Evolutionary conservation across 2,888 invertebrate species (phyloP).

Genomic region (Meiosimyza platycephala): DNA sequence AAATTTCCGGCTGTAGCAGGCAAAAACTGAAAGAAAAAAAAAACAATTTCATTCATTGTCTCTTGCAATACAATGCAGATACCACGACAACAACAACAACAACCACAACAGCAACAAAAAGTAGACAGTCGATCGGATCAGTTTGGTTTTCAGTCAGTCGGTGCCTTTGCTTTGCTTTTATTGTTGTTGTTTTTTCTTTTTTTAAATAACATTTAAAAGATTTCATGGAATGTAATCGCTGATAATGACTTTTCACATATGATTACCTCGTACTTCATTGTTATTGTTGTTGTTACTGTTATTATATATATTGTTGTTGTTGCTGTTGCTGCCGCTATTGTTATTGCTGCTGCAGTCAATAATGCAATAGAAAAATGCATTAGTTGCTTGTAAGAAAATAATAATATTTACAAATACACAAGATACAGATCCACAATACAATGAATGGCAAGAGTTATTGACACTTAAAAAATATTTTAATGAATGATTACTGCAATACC

Average conservation of each 20-base stretch:
- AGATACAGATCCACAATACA: not conserved
- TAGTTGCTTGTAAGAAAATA: constrained; percentile 6
- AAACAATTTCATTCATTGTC: not conserved
- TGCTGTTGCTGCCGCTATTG: not conserved
- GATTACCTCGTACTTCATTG: not conserved
- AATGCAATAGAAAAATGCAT: constrained; percentile 14
- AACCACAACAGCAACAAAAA: too few relatives aligned
- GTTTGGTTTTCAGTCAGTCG: not conserved
- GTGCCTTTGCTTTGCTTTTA: not conserved
- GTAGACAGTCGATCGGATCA: not conserved
- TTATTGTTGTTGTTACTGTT: too few relatives aligned
- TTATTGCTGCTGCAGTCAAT: not conserved
- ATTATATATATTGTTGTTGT: too few relatives aligned
- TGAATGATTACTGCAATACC: not conserved
- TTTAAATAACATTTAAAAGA: not conserved
- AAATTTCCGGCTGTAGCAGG: constrained; percentile 17
- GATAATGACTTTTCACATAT: constrained; percentile 16
- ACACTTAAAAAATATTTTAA: constrained; percentile 7
- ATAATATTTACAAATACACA: not conserved
- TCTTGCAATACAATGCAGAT: not conserved
- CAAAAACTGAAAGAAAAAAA: not conserved
- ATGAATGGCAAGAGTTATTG: constrained; percentile 3
- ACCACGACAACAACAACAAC: not conserved
- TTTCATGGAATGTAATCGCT: constrained; percentile 13
- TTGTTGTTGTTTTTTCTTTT: not conserved